Base-by-base conservation (phyloP, 2,113 vertebrate genomes). In the Bubo scandiacus region DNA sequence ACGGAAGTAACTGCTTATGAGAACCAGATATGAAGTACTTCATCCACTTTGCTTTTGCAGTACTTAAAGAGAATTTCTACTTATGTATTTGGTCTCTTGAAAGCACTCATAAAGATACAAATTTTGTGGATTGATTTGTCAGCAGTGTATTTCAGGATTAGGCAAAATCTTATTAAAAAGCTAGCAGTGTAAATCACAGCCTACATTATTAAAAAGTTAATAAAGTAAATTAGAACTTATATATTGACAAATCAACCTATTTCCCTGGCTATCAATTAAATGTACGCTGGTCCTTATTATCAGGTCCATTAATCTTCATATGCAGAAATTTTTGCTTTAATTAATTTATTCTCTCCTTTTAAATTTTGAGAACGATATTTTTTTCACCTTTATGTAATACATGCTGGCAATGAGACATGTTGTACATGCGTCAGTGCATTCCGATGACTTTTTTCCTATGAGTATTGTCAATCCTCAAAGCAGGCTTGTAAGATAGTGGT, bases 361-460 rank as follows among this genome's bases (percentile, higher is more conserved):
- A 34, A 68, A 78, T 78, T 66, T 32, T 77, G 16, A 66, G 12
- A 77, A 51, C 23, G 0, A 18, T 11, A 16, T 51, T 86, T 83
- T 83, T 80, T 89, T 83, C 7, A 58, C 10, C 29, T 78, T 10
- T 72, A 40, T 29, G 8, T 63, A 80, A 77, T 54, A 34, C 1
- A 11, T 57, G 3, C n/a, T 62, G 11, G 2, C 55, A 66, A 54
- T 43, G 15, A 72, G 29, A 43, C 5, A 5, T 5, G 8, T 23
- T 43, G 2, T 47, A 25, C 21, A 25, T 32, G 27, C 1, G 2
- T 10, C 12, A 70, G 14, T 78, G 27, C 15, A 47, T n/a, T 63
- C 29, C 0, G 0, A 61, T 34, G 5, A 52, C 8, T n/a, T 77
- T 25, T 75, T 49, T 73, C 11, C 11, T 43, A 3, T 43, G 6